These are phyloP conservation scores for Microcaecilia unicolor DNA, from an alignment of 2,797 vertebrate genomes.

Conservation along the genomic window DNA sequence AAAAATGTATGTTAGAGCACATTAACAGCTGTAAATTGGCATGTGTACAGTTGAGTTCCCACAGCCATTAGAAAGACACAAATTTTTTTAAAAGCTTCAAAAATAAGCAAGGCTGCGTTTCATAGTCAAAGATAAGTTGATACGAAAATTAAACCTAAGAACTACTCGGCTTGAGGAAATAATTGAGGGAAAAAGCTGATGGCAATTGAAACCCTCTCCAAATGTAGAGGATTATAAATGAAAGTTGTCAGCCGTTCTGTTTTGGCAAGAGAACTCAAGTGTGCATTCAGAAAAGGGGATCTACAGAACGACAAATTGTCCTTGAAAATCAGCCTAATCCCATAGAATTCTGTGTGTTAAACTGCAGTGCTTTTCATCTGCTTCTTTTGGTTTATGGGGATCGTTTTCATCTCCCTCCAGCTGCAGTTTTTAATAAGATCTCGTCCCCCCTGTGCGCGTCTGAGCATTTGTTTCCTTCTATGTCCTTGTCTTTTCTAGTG, in stretches of 20 bases:
- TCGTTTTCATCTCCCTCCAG: neutral
- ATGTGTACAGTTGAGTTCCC: too few relatives aligned
- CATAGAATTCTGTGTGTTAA: neutral
- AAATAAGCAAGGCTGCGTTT: too few relatives aligned
- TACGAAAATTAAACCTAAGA: conserved; percentile 55
- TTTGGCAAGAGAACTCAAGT: conserved; percentile 41
- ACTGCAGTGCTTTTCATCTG: neutral
- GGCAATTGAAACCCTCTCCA: conserved; percentile 42
- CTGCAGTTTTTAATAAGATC: conserved; percentile 1
- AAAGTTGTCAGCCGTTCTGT: conserved; percentile 40
- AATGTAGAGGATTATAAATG: conserved; percentile 40
- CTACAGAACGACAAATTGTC: conserved; percentile 31
- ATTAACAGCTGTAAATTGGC: too few relatives aligned
- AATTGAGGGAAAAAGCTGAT: conserved; percentile 49
- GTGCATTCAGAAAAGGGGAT: too few relatives aligned
- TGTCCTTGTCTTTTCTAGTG: conserved; percentile 17
- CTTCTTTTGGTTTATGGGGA: neutral
- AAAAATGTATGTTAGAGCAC: too few relatives aligned
- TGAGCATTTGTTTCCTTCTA: conserved; percentile 23
- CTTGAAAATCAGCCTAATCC: conserved; percentile 12
- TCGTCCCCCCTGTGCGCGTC: conserved; percentile 1
- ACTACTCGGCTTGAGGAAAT: conserved; percentile 47
- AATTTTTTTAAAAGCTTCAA: too few relatives aligned
- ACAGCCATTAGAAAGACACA: too few relatives aligned
- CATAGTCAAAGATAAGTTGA: too few relatives aligned